Conservation (phyloP, 2,888 invertebrate genomes). For the Epsilonema sp. region DNA sequence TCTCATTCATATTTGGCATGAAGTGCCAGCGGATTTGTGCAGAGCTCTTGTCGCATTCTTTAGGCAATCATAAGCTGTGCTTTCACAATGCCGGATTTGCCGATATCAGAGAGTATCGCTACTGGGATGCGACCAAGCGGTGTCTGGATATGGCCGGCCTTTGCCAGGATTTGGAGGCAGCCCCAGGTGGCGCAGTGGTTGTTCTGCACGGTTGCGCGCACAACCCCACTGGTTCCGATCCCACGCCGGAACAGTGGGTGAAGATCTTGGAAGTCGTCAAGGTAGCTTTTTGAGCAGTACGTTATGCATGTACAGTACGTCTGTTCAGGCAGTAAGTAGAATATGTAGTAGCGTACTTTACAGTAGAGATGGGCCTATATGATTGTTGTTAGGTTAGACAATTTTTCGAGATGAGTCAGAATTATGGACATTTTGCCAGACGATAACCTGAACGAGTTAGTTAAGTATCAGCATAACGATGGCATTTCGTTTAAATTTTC, state of each 20-base stretch:
- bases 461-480: too few relatives aligned
- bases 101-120: constrained; percentile 59
- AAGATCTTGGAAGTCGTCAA: constrained; percentile 43
- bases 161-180: constrained; percentile 51
- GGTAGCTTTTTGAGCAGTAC: too few relatives aligned
- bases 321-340: not conserved
- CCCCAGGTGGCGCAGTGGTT: constrained; percentile 63
- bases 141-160: constrained; percentile 53
- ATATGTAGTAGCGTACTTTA: too few relatives aligned
- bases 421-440: too few relatives aligned
- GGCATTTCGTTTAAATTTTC: too few relatives aligned
- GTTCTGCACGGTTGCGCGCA: constrained; percentile 90
- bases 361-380: too few relatives aligned
- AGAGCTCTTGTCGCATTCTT: constrained; percentile 14
- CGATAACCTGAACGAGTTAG: too few relatives aligned
- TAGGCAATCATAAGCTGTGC: constrained; percentile 75
- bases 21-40: not conserved
- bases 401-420: too few relatives aligned
- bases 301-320: too few relatives aligned
- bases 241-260: constrained; percentile 75
- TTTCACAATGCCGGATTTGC: constrained; percentile 66
- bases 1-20: too few relatives aligned
- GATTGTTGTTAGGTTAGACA: too few relatives aligned
- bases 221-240: constrained; percentile 94
- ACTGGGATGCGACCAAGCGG: constrained; percentile 60